These are phyloP conservation scores for Bovichtus diacanthus DNA, from an alignment of 2,797 vertebrate species.

Conservation along the genomic window DNA sequence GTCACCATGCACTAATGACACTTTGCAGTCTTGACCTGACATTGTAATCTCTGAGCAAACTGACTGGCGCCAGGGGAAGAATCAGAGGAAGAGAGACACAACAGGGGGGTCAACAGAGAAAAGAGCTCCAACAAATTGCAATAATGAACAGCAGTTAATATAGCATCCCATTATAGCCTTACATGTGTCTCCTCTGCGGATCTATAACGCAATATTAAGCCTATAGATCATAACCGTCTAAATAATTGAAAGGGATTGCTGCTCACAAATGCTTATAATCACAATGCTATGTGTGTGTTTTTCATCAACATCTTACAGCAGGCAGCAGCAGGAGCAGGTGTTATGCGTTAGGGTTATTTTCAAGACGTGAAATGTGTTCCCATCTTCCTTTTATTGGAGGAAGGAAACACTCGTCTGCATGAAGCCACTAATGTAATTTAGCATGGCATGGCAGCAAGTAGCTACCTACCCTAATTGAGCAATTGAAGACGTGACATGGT, in stretches of 20 bases:
- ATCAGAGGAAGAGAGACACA: conserved; percentile 52
- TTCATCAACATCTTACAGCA: neutral
- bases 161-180: conserved; percentile 8
- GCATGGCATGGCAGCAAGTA: conserved; percentile 70
- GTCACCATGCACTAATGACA: conserved; percentile 62
- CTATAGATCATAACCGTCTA: neutral
- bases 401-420: conserved; percentile 67
- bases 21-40: conserved; percentile 74
- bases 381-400: conserved; percentile 42
- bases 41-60: conserved; percentile 80
- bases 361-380: conserved; percentile 32
- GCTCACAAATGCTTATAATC: neutral
- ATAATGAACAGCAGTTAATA: conserved; percentile 49
- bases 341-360: conserved; percentile 38
- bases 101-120: conserved; percentile 55
- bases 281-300: conserved; percentile 2
- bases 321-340: conserved; percentile 53
- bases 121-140: conserved; percentile 51
- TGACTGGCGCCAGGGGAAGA: conserved; percentile 77
- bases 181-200: conserved; percentile 19
- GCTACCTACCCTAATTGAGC: conserved; percentile 76
- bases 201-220: conserved; percentile 7
- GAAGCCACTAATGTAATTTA: conserved; percentile 79
- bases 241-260: neutral
- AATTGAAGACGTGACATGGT: conserved; percentile 84